Evolutionary conservation across 2,113 vertebrate species (phyloP).

Genomic region (Xiphophorus maculatus): DNA sequence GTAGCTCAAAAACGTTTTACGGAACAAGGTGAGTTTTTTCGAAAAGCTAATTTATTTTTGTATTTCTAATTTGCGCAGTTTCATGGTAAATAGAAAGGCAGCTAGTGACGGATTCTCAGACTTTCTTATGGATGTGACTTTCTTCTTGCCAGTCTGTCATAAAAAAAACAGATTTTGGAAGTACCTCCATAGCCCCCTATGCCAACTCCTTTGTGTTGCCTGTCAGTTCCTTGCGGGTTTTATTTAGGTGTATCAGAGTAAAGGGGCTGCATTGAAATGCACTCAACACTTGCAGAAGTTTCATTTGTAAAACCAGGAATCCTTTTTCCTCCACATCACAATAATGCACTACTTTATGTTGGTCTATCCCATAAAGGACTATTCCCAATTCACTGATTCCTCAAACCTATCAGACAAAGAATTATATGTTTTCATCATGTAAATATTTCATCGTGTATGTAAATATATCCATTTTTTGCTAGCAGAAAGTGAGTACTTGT

Average conservation of each 20-base stretch:
- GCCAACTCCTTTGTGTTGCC: too few relatives aligned
- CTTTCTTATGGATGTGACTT: too few relatives aligned
- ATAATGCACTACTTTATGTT: too few relatives aligned
- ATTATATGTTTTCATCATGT: slow-evolving; percentile 1
- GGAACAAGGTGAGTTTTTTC: too few relatives aligned
- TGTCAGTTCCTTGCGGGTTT: background rate
- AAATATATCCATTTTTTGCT: background rate
- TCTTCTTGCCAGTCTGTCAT: background rate
- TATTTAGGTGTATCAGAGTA: background rate
- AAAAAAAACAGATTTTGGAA: background rate
- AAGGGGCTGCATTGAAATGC: background rate
- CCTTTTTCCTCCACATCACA: too few relatives aligned
- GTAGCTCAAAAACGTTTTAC: too few relatives aligned
- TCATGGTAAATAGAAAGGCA: too few relatives aligned
- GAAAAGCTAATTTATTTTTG: too few relatives aligned
- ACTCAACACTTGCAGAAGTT: background rate
- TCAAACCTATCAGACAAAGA: background rate
- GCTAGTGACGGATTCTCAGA: too few relatives aligned
- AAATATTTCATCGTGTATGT: background rate
- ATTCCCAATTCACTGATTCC: background rate
- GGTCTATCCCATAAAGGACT: too few relatives aligned
- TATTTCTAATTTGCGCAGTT: too few relatives aligned
- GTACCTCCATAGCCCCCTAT: too few relatives aligned
- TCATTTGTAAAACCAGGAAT: background rate
- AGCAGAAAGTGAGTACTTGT: slow-evolving; percentile 11